Evolutionary conservation across 2,797 vertebrate genomes (phyloP).

Genomic region (Percopsis omiscomaycus): DNA sequence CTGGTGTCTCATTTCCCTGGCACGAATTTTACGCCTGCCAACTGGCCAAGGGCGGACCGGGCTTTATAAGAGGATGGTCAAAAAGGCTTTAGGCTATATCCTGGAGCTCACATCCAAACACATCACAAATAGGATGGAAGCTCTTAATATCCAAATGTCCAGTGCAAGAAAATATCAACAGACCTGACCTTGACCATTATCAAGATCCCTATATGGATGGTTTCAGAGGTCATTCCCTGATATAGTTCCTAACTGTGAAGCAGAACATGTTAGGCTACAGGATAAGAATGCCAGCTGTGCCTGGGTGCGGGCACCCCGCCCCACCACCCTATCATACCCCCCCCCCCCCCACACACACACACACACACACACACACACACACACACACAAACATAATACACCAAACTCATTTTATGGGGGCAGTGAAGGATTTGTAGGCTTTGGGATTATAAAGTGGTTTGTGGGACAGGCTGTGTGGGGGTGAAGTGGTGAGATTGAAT

Average conservation of each 20-base stretch:
- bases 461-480: slow-evolving; percentile 62
- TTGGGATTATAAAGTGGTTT: slow-evolving; percentile 81
- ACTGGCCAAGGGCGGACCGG: slow-evolving; percentile 17
- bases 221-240: slow-evolving; percentile 18
- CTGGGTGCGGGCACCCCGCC: background rate
- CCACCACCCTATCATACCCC: background rate
- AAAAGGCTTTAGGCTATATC: slow-evolving; percentile 20
- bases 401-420: slow-evolving; percentile 24
- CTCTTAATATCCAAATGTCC: slow-evolving; percentile 16
- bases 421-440: slow-evolving; percentile 68
- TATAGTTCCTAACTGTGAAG: slow-evolving; percentile 22
- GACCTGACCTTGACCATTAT: slow-evolving; percentile 37
- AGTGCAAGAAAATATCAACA: background rate
- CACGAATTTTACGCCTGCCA: slow-evolving; percentile 31
- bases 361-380: slow-evolving; percentile 13
- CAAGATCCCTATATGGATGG: slow-evolving; percentile 3
- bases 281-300: slow-evolving; percentile 56
- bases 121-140: slow-evolving; percentile 15
- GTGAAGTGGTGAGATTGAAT: slow-evolving; percentile 66
- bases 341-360: background rate
- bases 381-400: background rate
- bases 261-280: slow-evolving; percentile 37
- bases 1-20: slow-evolving; percentile 22
- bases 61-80: slow-evolving; percentile 13
- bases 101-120: slow-evolving; percentile 23